Percentiles rank a stretch among this genome's conserved stretches.
Conservation (phyloP, 2,797 vertebrate species). For the Darevskia mixta region DNA sequence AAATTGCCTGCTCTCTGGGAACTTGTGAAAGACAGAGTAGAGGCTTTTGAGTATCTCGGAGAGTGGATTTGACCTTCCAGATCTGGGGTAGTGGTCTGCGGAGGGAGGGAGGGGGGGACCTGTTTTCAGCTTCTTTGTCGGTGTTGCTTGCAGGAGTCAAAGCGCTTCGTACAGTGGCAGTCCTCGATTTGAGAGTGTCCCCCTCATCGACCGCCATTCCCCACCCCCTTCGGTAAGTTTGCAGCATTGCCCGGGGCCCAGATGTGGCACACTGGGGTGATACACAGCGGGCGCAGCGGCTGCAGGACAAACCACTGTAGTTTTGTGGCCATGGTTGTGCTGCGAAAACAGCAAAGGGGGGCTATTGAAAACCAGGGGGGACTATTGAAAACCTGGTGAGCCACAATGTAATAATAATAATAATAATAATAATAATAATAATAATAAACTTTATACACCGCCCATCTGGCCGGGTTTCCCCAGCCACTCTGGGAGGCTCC, state of each 20-base stretch:
- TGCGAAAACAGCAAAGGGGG: not conserved
- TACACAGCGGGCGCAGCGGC: not conserved
- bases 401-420: no score
- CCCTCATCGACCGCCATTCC: conserved; percentile 80
- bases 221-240: conserved; percentile 1
- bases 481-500: no score
- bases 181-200: conserved; percentile 94
- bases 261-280: not conserved
- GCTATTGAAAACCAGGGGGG: not conserved
- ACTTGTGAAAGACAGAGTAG: no score
- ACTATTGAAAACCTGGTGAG: not conserved
- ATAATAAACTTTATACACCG: no score
- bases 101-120: not conserved
- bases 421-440: no score
- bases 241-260: not conserved
- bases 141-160: conserved; percentile 87
- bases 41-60: not conserved
- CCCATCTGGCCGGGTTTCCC: no score
- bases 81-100: not conserved
- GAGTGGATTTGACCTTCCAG: not conserved
- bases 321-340: not conserved
- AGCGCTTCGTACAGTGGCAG: conserved; percentile 98
- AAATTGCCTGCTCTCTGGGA: not conserved
- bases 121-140: conserved; percentile 10
- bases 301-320: not conserved